Percentiles rank a stretch among this genome's conserved stretches.
Conservation (phyloP, 2,888 invertebrate genomes). For the Tortricodes alternella region DNA sequence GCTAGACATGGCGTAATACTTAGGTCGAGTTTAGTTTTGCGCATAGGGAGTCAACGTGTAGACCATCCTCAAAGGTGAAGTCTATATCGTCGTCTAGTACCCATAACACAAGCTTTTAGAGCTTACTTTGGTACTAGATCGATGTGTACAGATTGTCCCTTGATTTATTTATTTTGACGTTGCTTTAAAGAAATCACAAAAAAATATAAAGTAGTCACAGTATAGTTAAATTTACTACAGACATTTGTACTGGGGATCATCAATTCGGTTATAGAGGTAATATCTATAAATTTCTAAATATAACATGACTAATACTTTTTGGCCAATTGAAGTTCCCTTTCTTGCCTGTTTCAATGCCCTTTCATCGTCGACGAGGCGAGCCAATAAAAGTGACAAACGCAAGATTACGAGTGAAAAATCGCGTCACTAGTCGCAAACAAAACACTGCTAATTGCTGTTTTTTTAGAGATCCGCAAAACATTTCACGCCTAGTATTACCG, state of each 20-base stretch:
- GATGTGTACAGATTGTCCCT: too few species aligned
- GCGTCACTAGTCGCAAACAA: conserved; percentile 52
- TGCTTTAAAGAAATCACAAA: too few species aligned
- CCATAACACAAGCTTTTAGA: too few species aligned
- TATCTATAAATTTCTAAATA: background rate
- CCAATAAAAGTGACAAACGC: conserved; percentile 5
- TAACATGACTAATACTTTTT: conserved; percentile 1
- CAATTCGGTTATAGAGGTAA: too few species aligned
- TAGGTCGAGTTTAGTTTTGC: background rate
- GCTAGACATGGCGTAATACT: background rate
- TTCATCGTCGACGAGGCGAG: background rate
- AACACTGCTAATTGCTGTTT: conserved; percentile 58
- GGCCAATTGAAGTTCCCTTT: conserved; percentile 1
- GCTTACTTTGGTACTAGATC: too few species aligned
- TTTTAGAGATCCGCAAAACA: conserved; percentile 16
- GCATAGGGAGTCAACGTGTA: background rate
- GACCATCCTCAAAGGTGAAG: background rate
- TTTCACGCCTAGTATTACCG: background rate
- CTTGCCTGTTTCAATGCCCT: background rate
- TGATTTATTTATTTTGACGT: too few species aligned
- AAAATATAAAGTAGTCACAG: too few species aligned
- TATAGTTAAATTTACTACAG: background rate
- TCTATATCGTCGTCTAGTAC: too few species aligned
- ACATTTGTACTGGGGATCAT: too few species aligned
- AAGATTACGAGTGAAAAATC: conserved; percentile 63